Evolutionary conservation across 2,888 invertebrate species (phyloP).

Genomic region (Argyresthia goedartella): DNA sequence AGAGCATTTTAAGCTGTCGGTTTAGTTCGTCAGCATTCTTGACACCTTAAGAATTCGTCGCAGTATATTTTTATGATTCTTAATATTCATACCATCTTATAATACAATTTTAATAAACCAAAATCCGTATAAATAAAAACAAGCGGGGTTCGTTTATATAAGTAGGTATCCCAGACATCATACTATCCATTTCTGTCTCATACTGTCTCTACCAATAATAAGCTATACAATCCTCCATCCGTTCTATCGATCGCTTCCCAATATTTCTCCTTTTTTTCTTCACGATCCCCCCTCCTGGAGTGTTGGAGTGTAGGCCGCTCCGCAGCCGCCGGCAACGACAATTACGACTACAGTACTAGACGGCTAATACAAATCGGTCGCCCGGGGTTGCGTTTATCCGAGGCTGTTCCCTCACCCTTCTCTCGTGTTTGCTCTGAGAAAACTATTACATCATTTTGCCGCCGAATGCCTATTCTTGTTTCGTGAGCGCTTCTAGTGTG

Average conservation of each 20-base stretch:
- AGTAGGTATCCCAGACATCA: no score
- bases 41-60: no score
- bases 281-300: constrained; percentile 37
- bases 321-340: constrained; percentile 53
- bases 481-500: neutral
- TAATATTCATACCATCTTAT: no score
- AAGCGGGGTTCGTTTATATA: no score
- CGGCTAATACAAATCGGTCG: constrained; percentile 67
- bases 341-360: constrained; percentile 63
- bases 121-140: no score
- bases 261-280: constrained; percentile 28
- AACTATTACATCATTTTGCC: constrained; percentile 53
- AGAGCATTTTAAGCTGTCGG: no score
- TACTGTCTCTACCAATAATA: no score
- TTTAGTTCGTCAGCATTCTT: no score
- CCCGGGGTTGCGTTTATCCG: constrained; percentile 59
- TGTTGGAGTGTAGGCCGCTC: constrained; percentile 43
- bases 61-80: no score
- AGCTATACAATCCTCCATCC: no score
- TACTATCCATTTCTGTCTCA: no score
- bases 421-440: constrained; percentile 28
- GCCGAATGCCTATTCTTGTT: constrained; percentile 18
- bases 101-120: no score
- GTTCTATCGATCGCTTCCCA: constrained; percentile 30
- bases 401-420: constrained; percentile 22